phyloP scores from a whole-genome alignment of 2,888 invertebrate genomes.

The Dorcus hopei region DNA sequence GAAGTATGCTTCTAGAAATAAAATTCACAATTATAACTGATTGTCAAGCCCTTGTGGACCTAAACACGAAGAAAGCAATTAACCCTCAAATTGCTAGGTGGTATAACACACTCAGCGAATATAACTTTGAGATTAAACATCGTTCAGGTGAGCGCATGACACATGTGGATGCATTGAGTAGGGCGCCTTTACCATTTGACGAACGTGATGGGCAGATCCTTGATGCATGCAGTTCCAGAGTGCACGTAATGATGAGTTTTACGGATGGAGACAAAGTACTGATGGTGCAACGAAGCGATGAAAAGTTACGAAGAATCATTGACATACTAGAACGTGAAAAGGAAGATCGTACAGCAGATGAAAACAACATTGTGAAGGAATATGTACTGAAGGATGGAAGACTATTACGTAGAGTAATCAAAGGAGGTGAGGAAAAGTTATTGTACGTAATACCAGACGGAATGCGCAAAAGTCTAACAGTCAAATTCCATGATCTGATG shows the following conservation, averaged over 20 bases:
- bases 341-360: constrained; percentile 9
- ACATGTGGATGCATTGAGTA: constrained; percentile 14
- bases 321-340: constrained; percentile 10
- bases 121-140: constrained; percentile 24
- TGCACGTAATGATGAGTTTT: constrained; percentile 10
- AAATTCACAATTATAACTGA: constrained; percentile 32
- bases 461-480: constrained; percentile 21
- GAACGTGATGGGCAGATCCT: background rate
- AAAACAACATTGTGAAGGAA: constrained; percentile 12
- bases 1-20: constrained; percentile 28
- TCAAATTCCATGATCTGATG: constrained; percentile 17
- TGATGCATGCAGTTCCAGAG: background rate
- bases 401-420: constrained; percentile 6
- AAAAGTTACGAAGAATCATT: constrained; percentile 13
- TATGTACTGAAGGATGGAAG: constrained; percentile 15
- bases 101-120: constrained; percentile 25
- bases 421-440: constrained; percentile 10
- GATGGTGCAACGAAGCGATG: constrained; percentile 16
- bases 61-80: constrained; percentile 21
- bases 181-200: background rate
- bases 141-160: constrained; percentile 23
- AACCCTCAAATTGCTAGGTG: constrained; percentile 29
- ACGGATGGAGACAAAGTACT: constrained; percentile 16
- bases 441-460: constrained; percentile 21
- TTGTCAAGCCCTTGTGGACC: constrained; percentile 26